Evolutionary conservation across 1,140 invertebrate species (phyloP).

Genomic region (Mactra quadrangularis): DNA sequence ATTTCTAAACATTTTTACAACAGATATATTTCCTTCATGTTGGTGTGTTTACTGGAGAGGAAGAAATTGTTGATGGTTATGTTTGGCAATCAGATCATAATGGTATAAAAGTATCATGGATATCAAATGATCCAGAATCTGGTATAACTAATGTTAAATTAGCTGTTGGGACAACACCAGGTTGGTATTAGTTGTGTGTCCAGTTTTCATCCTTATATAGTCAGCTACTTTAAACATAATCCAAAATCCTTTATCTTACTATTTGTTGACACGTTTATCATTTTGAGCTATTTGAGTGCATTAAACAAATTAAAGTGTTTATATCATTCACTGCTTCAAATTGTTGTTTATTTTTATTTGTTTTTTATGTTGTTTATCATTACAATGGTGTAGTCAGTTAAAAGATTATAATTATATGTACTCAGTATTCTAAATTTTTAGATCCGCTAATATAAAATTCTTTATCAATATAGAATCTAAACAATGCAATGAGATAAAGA

Average conservation of each 20-base stretch:
- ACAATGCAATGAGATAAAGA: no score
- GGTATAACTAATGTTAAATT: constrained; percentile 31
- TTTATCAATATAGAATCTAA: no score
- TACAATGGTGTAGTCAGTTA: no score
- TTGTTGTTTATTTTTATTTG: no score
- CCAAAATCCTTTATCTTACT: background rate
- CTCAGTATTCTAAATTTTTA: no score
- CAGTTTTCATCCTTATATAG: background rate
- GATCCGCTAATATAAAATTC: no score
- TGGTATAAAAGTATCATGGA: constrained; percentile 51
- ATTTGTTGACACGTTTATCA: no score
- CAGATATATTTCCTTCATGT: constrained; percentile 36
- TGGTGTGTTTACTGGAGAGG: constrained; percentile 37
- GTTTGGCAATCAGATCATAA: constrained; percentile 28
- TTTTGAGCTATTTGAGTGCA: background rate
- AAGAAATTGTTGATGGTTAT: constrained; percentile 41
- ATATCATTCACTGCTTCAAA: no score
- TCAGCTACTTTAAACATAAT: background rate
- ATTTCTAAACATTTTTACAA: background rate
- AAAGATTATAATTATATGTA: no score
- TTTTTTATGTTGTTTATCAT: no score
- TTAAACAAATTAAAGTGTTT: no score
- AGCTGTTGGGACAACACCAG: constrained; percentile 57
- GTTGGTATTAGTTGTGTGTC: constrained; percentile 38
- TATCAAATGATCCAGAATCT: constrained; percentile 32